These are phyloP conservation scores for Hormaphis cornu DNA, from an alignment of 1,140 invertebrate species.

Conservation along the genomic window DNA sequence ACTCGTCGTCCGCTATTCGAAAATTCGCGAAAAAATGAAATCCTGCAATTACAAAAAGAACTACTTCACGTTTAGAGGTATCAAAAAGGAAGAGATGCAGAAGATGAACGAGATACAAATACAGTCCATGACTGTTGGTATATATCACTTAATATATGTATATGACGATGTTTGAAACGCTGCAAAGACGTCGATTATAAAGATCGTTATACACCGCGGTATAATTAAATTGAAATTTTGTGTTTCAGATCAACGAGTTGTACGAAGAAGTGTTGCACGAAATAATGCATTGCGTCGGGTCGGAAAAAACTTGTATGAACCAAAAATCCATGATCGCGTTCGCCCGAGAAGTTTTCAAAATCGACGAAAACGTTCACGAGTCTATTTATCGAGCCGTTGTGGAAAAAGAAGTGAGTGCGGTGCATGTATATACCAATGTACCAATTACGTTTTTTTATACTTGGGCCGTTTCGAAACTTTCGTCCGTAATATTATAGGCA, in stretches of 20 bases:
- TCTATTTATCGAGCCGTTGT: constrained; percentile 56
- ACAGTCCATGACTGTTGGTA: constrained; percentile 65
- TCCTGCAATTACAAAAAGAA: not conserved
- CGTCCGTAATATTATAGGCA: constrained; percentile 48
- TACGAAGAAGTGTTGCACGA: constrained; percentile 88
- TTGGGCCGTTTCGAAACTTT: not conserved
- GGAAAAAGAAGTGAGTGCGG: constrained; percentile 55
- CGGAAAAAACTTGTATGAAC: constrained; percentile 59
- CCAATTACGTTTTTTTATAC: not conserved
- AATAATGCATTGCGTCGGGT: constrained; percentile 84
- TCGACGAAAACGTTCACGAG: constrained; percentile 62
- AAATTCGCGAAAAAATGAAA: not conserved
- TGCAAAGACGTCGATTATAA: not conserved
- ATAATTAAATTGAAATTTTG: constrained; percentile 28
- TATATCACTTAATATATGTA: no score
- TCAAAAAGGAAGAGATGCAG: constrained; percentile 64
- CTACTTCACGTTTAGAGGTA: constrained; percentile 53
- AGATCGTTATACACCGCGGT: not conserved
- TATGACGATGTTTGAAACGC: not conserved
- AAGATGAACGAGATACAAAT: constrained; percentile 57
- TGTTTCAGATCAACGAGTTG: constrained; percentile 71
- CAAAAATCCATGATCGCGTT: constrained; percentile 65
- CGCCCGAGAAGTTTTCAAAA: constrained; percentile 79
- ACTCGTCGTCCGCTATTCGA: not conserved
- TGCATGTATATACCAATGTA: not conserved